Percentiles rank a stretch among this genome's conserved stretches.
Conservation (phyloP, 64 coral and sea anemone species). For the Catalaphyllia jardinei region DNA sequence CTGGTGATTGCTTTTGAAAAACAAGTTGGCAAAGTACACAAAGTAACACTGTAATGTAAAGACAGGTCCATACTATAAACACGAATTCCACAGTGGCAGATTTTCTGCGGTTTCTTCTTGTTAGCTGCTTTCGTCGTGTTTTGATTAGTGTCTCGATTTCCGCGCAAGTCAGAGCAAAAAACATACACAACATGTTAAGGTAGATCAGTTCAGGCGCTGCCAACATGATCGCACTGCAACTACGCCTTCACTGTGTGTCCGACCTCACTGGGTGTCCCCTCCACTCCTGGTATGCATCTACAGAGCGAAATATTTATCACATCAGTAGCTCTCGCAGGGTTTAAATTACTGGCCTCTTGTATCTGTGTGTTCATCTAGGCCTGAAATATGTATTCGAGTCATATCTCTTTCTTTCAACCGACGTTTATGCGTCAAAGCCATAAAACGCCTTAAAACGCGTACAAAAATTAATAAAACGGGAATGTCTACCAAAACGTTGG, state of each 20-base stretch:
- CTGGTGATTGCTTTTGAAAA: not conserved
- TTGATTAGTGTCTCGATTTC: not conserved
- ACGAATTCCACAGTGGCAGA: not conserved
- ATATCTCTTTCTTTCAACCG: not conserved
- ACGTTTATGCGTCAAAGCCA: not conserved
- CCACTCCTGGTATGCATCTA: not conserved
- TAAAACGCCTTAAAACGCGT: not conserved
- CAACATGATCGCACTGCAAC: conserved; percentile 5
- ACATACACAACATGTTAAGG: not conserved
- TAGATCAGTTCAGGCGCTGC: not conserved
- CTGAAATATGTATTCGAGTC: not conserved
- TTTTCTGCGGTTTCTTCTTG: not conserved
- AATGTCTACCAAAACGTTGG: not conserved
- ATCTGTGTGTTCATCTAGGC: not conserved
- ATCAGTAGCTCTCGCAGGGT: not conserved
- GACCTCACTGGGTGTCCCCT: not conserved
- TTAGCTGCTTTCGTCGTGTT: not conserved
- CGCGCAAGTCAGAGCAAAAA: not conserved
- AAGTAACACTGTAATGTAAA: conserved; percentile 6
- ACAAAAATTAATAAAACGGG: not conserved
- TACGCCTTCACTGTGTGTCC: not conserved
- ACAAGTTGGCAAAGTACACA: conserved; percentile 24
- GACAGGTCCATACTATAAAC: not conserved
- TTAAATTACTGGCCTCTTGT: not conserved
- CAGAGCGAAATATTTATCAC: not conserved